Evolutionary conservation across 1,140 invertebrate species (phyloP).

Genomic region (Drosophila gunungcola): DNA sequence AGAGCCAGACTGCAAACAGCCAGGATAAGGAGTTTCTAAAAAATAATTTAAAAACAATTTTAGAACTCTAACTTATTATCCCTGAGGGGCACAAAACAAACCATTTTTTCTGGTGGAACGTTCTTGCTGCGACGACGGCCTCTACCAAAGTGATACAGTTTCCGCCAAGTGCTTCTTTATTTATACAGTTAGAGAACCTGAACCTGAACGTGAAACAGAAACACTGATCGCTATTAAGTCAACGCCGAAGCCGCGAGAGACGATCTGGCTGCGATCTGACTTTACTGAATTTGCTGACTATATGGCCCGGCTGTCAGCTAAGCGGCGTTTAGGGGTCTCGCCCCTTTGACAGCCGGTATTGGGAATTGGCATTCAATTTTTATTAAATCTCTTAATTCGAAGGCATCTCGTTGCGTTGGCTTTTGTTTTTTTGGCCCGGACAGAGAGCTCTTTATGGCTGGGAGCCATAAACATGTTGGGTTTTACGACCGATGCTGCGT

Average conservation of each 20-base stretch:
- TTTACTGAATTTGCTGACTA: background rate
- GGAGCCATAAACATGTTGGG: constrained; percentile 48
- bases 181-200: constrained; percentile 70
- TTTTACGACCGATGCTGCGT: constrained; percentile 37
- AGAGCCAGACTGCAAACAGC: constrained; percentile 57
- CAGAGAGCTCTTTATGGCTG: constrained; percentile 41
- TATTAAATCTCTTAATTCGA: constrained; percentile 76
- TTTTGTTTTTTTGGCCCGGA: constrained; percentile 54
- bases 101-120: constrained; percentile 58
- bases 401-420: constrained; percentile 68
- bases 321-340: constrained; percentile 48
- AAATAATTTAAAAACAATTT: background rate
- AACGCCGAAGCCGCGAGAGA: constrained; percentile 34
- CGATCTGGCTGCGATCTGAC: constrained; percentile 33
- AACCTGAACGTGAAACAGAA: constrained; percentile 37
- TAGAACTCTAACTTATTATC: background rate
- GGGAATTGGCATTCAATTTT: constrained; percentile 62
- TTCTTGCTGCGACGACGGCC: constrained; percentile 63
- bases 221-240: constrained; percentile 31
- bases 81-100: constrained; percentile 14
- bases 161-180: constrained; percentile 78
- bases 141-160: constrained; percentile 76
- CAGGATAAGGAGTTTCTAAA: constrained; percentile 70
- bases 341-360: constrained; percentile 59
- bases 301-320: constrained; percentile 49